Percentiles rank a stretch among this genome's conserved stretches.
Evolutionary conservation across 2,113 vertebrate genomes (phyloP).

Genomic region (Ondatra zibethicus): DNA sequence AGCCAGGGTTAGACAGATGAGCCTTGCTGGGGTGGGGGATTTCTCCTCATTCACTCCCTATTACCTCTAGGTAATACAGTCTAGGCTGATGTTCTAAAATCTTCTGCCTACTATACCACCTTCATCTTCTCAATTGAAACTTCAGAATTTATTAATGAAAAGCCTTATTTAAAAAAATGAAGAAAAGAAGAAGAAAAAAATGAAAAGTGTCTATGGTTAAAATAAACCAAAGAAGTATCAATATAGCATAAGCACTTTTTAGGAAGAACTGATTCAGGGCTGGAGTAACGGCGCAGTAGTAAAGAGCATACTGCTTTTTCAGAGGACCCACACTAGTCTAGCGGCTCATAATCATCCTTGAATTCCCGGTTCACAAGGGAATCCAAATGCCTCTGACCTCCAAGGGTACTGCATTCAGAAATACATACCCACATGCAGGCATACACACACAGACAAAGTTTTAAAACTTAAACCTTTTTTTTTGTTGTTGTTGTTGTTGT

Average conservation of each 20-base stretch:
- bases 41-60: background rate
- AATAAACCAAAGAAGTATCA: background rate
- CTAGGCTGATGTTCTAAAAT: background rate
- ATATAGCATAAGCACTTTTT: background rate
- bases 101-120: background rate
- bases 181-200: background rate
- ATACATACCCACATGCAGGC: background rate
- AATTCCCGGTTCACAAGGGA: no score
- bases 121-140: conserved; percentile 1
- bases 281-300: no score
- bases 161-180: background rate
- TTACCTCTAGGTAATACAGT: background rate
- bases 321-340: background rate
- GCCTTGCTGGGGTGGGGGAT: background rate
- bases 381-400: background rate
- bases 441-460: background rate
- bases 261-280: background rate
- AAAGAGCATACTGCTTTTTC: background rate
- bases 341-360: background rate
- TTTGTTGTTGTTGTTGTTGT: background rate
- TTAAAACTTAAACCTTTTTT: background rate
- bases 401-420: background rate
- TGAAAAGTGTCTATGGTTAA: background rate
- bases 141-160: conserved; percentile 34
- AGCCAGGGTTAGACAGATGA: background rate